Conservation (phyloP, 2,888 invertebrate genomes). For the Lasioglossum morio region DNA sequence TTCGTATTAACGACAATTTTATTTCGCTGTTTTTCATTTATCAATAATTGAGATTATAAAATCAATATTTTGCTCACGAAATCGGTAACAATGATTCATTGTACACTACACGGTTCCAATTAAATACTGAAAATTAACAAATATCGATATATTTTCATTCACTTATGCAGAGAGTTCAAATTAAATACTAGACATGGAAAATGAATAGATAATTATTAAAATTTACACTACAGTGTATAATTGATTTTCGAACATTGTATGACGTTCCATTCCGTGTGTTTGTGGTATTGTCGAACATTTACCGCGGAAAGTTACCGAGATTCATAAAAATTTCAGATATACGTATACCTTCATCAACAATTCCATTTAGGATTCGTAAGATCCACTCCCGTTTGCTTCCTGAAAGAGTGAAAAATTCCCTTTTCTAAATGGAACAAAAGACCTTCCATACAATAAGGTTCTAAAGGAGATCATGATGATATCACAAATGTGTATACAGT, state of each 20-base stretch:
- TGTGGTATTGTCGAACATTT: background rate
- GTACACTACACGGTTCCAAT: background rate
- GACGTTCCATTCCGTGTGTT: background rate
- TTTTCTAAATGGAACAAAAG: conserved; percentile 15
- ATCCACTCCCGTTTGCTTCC: background rate
- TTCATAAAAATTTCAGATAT: background rate
- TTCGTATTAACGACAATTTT: background rate
- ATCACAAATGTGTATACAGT: conserved; percentile 1
- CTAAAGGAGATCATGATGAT: background rate
- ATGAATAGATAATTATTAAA: background rate
- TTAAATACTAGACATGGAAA: background rate
- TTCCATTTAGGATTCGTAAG: conserved; percentile 9
- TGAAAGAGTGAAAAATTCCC: conserved; percentile 4
- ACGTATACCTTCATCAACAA: conserved; percentile 8
- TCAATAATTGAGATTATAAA: background rate
- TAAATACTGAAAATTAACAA: background rate
- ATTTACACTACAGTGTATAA: background rate
- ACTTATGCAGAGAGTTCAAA: background rate
- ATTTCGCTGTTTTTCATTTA: background rate
- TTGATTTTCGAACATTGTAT: background rate
- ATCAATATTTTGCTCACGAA: background rate
- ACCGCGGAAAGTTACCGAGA: background rate
- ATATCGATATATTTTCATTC: background rate
- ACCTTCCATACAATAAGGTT: background rate
- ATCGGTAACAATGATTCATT: background rate